Evolutionary conservation across 1,140 invertebrate genomes (phyloP).

Genomic region (Kradibia gibbosae): DNA sequence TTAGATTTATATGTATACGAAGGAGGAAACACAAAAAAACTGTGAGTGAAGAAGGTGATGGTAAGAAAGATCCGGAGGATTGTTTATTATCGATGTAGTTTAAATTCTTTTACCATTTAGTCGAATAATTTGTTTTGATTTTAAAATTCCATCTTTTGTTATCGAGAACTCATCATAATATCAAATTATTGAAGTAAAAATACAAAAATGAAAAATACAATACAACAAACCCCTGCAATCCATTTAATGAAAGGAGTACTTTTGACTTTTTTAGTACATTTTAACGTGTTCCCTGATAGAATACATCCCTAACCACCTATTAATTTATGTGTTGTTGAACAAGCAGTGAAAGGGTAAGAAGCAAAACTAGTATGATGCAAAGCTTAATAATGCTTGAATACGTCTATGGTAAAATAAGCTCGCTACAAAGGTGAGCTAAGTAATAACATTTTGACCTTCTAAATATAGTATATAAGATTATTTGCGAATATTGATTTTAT

Average conservation of each 20-base stretch:
- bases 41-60: conserved; percentile 25
- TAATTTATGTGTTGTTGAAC: conserved; percentile 68
- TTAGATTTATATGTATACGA: too few species aligned
- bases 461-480: conserved; percentile 58
- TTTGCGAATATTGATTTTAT: conserved; percentile 64
- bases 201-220: neutral
- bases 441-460: conserved; percentile 65
- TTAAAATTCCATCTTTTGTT: too few species aligned
- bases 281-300: conserved; percentile 70
- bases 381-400: conserved; percentile 72
- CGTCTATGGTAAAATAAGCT: conserved; percentile 70
- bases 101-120: neutral
- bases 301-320: conserved; percentile 70
- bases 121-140: neutral
- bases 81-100: neutral
- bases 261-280: conserved; percentile 61
- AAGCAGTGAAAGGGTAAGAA: conserved; percentile 74
- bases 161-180: neutral
- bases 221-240: neutral
- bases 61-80: neutral
- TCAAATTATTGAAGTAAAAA: neutral
- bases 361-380: conserved; percentile 74
- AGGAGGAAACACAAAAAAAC: conserved; percentile 4
- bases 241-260: conserved; percentile 24
- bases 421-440: conserved; percentile 71